Conservation (phyloP, 2,797 vertebrate genomes). For the Mormyrops boulengeri region DNA sequence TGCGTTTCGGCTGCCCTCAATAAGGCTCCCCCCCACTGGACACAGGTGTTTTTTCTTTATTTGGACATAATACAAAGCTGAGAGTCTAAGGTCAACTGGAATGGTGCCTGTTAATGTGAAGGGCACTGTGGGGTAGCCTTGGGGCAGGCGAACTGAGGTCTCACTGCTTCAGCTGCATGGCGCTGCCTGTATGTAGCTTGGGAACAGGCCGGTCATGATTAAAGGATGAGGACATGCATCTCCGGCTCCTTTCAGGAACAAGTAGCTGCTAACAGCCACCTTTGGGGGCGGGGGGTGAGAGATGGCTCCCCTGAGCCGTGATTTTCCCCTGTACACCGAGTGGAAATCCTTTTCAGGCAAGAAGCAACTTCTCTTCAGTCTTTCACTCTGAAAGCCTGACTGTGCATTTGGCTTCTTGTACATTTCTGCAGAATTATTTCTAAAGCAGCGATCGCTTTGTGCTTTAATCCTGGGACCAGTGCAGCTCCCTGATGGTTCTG, state of each 20-base stretch:
- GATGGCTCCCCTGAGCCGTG: too few relatives aligned
- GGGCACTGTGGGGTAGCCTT: neutral
- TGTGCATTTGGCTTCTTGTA: neutral
- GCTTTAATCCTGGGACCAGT: neutral
- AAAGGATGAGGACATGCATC: neutral
- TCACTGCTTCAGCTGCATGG: neutral
- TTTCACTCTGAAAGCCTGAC: neutral
- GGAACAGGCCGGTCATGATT: neutral
- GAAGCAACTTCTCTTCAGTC: neutral
- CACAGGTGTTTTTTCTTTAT: neutral
- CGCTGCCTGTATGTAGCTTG: neutral
- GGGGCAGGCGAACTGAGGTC: neutral
- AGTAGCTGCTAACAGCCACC: neutral
- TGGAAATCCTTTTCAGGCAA: neutral
- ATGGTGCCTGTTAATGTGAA: neutral
- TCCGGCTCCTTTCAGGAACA: neutral
- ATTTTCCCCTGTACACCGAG: neutral
- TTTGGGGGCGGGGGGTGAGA: neutral
- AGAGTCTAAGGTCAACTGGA: neutral
- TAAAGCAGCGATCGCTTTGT: neutral
- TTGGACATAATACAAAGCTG: slow-evolving; percentile 9
- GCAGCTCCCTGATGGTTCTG: neutral
- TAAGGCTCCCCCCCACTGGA: neutral
- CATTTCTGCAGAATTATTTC: neutral
- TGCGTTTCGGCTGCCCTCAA: neutral